Evolutionary conservation across 2,113 vertebrate species (phyloP).

Genomic region (Scalopus aquaticus): DNA sequence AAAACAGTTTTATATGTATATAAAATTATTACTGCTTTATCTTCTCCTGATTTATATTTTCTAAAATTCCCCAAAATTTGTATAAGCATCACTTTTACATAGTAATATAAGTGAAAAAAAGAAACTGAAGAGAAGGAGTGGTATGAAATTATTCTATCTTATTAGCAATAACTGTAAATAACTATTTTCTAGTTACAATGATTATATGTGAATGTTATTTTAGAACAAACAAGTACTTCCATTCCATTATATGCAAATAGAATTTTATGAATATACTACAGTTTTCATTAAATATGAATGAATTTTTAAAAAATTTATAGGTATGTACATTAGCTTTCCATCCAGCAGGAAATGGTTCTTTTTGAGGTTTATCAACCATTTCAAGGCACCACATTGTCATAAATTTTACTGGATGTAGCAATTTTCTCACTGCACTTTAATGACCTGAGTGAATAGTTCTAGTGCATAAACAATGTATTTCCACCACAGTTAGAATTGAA

Average conservation of each 20-base stretch:
- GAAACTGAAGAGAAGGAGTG: neutral
- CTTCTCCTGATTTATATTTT: neutral
- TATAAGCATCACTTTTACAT: neutral
- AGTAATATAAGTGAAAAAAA: neutral
- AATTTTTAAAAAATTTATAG: conserved; percentile 1
- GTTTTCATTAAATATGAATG: conserved; percentile 37
- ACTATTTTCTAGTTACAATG: neutral
- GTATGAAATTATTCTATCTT: conserved; percentile 32
- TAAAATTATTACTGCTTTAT: neutral
- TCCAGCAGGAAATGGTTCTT: conserved; percentile 27
- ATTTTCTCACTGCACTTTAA: conserved; percentile 49
- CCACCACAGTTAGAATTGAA: conserved; percentile 41
- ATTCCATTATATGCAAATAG: neutral
- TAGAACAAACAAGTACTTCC: neutral
- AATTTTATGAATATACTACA: conserved; percentile 17
- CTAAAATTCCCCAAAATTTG: neutral
- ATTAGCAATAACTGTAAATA: neutral
- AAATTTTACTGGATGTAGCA: conserved; percentile 51
- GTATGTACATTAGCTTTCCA: neutral
- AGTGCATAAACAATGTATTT: conserved; percentile 29
- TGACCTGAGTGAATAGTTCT: conserved; percentile 20
- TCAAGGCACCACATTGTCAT: neutral
- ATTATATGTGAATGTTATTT: neutral
- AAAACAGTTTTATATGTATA: neutral
- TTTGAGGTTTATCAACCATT: conserved; percentile 52